Evolutionary conservation across 2,797 vertebrate genomes (phyloP).

Genomic region (Brachyrhaphis roseni): DNA sequence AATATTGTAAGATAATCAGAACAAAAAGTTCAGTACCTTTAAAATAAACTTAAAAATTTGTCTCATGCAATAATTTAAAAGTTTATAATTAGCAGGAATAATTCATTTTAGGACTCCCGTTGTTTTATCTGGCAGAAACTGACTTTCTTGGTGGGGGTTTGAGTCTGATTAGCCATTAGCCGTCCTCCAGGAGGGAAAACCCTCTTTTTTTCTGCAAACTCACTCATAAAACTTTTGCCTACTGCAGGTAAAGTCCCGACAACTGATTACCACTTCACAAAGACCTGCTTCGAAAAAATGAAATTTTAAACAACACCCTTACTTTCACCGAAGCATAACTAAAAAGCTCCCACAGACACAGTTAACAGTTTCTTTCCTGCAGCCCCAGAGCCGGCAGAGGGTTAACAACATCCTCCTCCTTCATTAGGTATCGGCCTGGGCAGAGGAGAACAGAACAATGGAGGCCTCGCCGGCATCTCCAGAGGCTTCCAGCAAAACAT

Average conservation of each 20-base stretch:
- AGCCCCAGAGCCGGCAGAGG: constrained; percentile 30
- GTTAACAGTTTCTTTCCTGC: constrained; percentile 13
- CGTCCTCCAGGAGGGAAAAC: neutral
- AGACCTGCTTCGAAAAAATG: neutral
- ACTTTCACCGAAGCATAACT: neutral
- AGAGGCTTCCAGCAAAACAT: constrained; percentile 75
- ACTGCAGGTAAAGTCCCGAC: neutral
- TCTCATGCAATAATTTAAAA: neutral
- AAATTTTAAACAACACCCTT: constrained; percentile 3
- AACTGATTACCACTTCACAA: constrained; percentile 7
- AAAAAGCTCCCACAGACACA: constrained; percentile 1
- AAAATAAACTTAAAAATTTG: neutral
- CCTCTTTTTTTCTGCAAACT: neutral
- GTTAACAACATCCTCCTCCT: constrained; percentile 48
- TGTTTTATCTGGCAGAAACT: neutral
- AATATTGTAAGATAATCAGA: neutral
- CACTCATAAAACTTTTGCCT: neutral
- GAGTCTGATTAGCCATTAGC: neutral
- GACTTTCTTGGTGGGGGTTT: neutral
- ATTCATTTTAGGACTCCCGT: neutral
- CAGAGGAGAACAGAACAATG: constrained; percentile 66
- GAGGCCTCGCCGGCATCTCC: constrained; percentile 64
- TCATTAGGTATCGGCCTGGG: constrained; percentile 57
- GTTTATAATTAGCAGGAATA: neutral
- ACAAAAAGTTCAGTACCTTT: neutral